These are phyloP conservation scores for Solen grandis DNA, from an alignment of 1,140 invertebrate species.

Conservation along the genomic window DNA sequence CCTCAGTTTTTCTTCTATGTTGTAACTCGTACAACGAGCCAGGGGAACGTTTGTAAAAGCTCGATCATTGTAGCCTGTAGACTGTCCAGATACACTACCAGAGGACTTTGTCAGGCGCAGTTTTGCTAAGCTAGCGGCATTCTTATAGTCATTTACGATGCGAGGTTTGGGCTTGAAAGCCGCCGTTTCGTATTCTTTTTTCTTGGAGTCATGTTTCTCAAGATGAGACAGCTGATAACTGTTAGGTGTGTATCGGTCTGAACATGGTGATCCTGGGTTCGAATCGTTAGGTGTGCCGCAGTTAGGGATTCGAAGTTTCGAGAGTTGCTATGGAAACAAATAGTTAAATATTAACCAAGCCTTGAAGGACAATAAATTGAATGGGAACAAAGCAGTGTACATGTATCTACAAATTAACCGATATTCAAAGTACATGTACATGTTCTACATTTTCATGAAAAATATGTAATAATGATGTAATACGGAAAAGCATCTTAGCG, in stretches of 20 bases:
- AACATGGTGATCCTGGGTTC: background rate
- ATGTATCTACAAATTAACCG: too few species aligned
- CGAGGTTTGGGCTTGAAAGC: background rate
- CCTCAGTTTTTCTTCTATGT: slow-evolving; percentile 14
- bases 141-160: background rate
- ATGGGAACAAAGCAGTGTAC: too few species aligned
- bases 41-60: slow-evolving; percentile 25
- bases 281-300: background rate
- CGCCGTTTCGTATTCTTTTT: background rate
- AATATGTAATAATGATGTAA: too few species aligned
- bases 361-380: background rate
- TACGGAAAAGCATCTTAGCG: too few species aligned
- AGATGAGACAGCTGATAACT: background rate
- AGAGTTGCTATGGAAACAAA: background rate
- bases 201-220: background rate
- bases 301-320: background rate
- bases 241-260: background rate
- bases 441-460: too few species aligned
- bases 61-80: background rate
- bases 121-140: slow-evolving; percentile 7
- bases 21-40: slow-evolving; percentile 17
- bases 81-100: background rate
- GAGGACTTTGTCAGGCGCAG: slow-evolving; percentile 29
- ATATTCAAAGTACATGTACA: too few species aligned
- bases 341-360: background rate